Evolutionary conservation across 2,113 vertebrate genomes (phyloP), one percentile per base, ranked within the genome.

Genomic region (Eclectus roratus): DNA sequence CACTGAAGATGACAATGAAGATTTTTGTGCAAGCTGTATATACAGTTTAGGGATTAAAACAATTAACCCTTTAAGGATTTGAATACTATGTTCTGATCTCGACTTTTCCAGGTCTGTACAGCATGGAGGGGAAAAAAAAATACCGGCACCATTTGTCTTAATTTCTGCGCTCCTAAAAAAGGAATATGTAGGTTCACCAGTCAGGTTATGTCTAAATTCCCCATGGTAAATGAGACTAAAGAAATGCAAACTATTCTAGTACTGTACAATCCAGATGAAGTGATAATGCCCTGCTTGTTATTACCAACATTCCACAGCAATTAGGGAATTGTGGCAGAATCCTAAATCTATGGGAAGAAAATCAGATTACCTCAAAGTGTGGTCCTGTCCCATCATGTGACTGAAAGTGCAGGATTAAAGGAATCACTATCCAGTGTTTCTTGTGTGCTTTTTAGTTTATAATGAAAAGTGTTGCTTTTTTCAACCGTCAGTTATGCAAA

Each of bases 251-350:
- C 71, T 93, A 94, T 94, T 96, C 50, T 58, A 77, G 66, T 65
- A 44, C 71, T 79, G 91, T 87, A 88, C 64, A 91, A 83, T 85
- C 33, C 64, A 96, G 94, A 97, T 97, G 60, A 61, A 94, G 88
- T 80, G 94, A 97, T 96, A 96, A 96, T 89, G 39, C 58, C 24
- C 17, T 84, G 50, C 37, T 91, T 95, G 63, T 94, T 95, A 96
- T 96, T 95, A 95, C 29, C 84, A 79, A n/a, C 95, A 97, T 96
- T 97, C 94, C 93, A 88, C 85, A 85, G 79, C 64, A 94, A 88
- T 95, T 96, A 97, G 93, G 60, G 88, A 96, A 93, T 71, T 47
- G 29, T 17, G 8, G 85, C 81, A 96, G 82, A 85, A 96, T 95
- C 39, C 85, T 73, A 60, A 93, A 80, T 80, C 85, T 80, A 83